Percentiles rank a stretch among this genome's conserved stretches.
These are phyloP conservation scores for Pardosa pseudoannulata DNA, from an alignment of 2,888 invertebrate genomes.

Conservation along the genomic window DNA sequence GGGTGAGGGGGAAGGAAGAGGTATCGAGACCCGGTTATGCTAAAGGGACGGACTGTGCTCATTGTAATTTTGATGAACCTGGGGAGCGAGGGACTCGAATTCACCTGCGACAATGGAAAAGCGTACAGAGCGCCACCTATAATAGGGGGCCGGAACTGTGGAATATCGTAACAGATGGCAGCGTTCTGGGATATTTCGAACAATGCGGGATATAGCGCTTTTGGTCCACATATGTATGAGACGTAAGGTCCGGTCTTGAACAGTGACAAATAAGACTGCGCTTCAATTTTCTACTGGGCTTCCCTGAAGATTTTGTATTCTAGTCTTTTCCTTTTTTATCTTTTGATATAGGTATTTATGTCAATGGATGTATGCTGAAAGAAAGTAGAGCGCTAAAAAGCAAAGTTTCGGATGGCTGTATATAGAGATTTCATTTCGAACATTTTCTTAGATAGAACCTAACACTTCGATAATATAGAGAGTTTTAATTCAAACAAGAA, in stretches of 20 bases:
- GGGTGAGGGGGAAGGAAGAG: constrained; percentile 32
- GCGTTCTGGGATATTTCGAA: constrained; percentile 6
- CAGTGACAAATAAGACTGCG: neutral
- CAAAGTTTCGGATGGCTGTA: neutral
- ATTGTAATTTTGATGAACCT: constrained; percentile 73
- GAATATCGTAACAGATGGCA: constrained; percentile 55
- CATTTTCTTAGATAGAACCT: too few species aligned
- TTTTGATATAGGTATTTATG: constrained; percentile 9
- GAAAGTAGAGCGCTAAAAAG: neutral
- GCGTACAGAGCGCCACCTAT: constrained; percentile 28
- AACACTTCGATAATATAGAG: too few species aligned
- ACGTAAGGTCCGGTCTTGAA: constrained; percentile 7
- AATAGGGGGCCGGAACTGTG: neutral
- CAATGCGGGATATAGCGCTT: neutral
- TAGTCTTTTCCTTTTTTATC: neutral
- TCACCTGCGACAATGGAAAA: constrained; percentile 67
- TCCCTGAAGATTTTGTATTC: constrained; percentile 16
- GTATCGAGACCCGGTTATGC: constrained; percentile 65
- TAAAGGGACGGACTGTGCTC: constrained; percentile 61
- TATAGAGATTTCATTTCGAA: too few species aligned
- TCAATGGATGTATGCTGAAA: neutral
- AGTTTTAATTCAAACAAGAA: too few species aligned
- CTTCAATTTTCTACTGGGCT: constrained; percentile 13
- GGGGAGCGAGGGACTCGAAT: constrained; percentile 62
- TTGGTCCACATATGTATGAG: constrained; percentile 4